These are phyloP conservation scores for Dromiciops gliroides DNA, from an alignment of 2,113 vertebrate species.

Conservation along the genomic window DNA sequence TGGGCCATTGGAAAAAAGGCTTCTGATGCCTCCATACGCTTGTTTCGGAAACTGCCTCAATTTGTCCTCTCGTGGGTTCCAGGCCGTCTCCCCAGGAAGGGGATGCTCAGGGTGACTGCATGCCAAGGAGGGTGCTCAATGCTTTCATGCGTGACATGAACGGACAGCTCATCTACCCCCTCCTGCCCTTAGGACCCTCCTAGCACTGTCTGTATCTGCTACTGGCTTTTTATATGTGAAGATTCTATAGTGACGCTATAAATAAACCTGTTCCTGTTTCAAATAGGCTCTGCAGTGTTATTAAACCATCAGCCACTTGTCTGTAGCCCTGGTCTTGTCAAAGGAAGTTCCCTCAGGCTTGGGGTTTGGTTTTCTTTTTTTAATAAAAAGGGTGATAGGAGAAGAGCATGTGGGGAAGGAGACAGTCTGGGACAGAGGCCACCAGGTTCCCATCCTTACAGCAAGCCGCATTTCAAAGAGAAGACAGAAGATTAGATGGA, in stretches of 20 bases:
- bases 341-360: background rate
- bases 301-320: constrained; percentile 12
- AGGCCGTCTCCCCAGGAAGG: constrained; percentile 50
- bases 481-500: background rate
- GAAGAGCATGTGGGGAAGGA: constrained; percentile 6
- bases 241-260: constrained; percentile 75
- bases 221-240: constrained; percentile 81
- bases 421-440: background rate
- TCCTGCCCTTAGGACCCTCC: constrained; percentile 71
- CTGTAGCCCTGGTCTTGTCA: background rate
- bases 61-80: constrained; percentile 27
- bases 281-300: constrained; percentile 76
- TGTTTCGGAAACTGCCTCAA: constrained; percentile 1
- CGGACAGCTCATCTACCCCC: constrained; percentile 52
- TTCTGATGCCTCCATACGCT: constrained; percentile 16
- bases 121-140: constrained; percentile 57
- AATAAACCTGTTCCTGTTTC: constrained; percentile 82
- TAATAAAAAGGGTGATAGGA: background rate
- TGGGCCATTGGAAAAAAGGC: constrained; percentile 48
- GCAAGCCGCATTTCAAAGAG: constrained; percentile 5
- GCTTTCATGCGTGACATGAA: constrained; percentile 68
- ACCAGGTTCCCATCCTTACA: background rate
- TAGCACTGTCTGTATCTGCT: constrained; percentile 72
- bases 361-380: constrained; percentile 15
- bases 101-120: constrained; percentile 60